Evolutionary conservation across 2,113 vertebrate species (phyloP).

Genomic region (Aramus guarauna): DNA sequence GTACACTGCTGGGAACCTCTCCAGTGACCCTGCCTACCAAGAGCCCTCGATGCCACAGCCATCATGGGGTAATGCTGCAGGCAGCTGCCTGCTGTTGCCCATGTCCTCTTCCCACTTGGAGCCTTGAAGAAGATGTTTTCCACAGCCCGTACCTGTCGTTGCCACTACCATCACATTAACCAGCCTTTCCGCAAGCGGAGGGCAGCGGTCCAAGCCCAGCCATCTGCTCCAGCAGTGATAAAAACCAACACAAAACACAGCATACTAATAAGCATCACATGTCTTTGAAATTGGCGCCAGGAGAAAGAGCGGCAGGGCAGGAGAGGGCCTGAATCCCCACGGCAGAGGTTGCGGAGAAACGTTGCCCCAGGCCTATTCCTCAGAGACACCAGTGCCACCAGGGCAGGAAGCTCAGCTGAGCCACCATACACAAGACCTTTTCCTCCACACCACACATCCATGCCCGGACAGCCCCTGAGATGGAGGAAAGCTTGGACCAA

Average conservation of each 20-base stretch:
- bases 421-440: neutral
- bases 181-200: neutral
- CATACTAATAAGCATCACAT: neutral
- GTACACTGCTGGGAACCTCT: rapidly evolving
- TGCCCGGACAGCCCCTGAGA: neutral
- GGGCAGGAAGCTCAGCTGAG: rapidly evolving
- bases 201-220: slow-evolving; percentile 14
- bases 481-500: neutral
- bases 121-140: neutral
- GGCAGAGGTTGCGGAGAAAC: neutral
- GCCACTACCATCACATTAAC: neutral
- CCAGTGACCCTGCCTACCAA: neutral
- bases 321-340: neutral
- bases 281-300: rapidly evolving
- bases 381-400: neutral
- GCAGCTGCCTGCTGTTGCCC: neutral
- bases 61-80: neutral
- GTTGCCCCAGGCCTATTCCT: neutral
- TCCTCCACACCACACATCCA: neutral
- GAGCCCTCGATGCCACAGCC: rapidly evolving
- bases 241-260: neutral
- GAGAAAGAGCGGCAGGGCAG: neutral
- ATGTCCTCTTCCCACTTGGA: rapidly evolving
- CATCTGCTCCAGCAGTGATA: slow-evolving; percentile 23
- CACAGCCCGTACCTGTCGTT: neutral